Evolutionary conservation across 2,888 invertebrate species (phyloP), one percentile per base, ranked within the genome.

Genomic region (Dyspetes luteomarginatus): DNA sequence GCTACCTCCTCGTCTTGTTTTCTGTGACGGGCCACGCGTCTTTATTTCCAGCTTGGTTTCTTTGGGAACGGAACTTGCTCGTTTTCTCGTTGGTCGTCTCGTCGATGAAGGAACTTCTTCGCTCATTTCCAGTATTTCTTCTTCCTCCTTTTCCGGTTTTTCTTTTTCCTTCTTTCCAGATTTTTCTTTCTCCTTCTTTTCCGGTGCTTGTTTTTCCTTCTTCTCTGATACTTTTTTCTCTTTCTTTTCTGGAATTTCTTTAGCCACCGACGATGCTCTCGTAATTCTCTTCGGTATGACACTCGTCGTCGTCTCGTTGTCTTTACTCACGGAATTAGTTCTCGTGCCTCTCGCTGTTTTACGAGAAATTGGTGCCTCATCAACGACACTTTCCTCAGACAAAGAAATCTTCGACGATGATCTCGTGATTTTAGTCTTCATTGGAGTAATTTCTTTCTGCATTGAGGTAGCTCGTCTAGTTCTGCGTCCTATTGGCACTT

Each of bases 41-140:
- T 79, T 88, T 19, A 43, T 77, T 43, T 77, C 69, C 4, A 64
- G 4, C 2, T 78, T 5, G 9, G 72, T 60, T 45, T 90, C 90
- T 22, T 88, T 89, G 0, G 90, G 88, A 2, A 88, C 79, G 2
- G 90, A 91, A 58, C 62, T 86, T 17, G 86, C 86, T 0, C 90
- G 88, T 67, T 64, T 86, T 60, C 85, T 79, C 0, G 52, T 79
- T 1, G 22, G 5, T 7, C 55, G 28, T 43, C 67, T 77, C 7
- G 4, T 48, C 17, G 65, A 24, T 7, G 7, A 4, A 22, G 19
- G 0, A 7, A 30, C 28, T 7, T 50, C 24, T 3, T 24, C 82
- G 0, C 3, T 7, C 3, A 55, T 50, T 26, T 72, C 69, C 5
- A 41, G 56, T 3, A 55, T 15, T 15, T 69, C 24, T 26, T 82